A percentile compares a stretch with the other conserved stretches of the same genome.
phyloP scores from a whole-genome alignment of 2,888 invertebrate genomes.

The Zygogramma bicolorata region DNA sequence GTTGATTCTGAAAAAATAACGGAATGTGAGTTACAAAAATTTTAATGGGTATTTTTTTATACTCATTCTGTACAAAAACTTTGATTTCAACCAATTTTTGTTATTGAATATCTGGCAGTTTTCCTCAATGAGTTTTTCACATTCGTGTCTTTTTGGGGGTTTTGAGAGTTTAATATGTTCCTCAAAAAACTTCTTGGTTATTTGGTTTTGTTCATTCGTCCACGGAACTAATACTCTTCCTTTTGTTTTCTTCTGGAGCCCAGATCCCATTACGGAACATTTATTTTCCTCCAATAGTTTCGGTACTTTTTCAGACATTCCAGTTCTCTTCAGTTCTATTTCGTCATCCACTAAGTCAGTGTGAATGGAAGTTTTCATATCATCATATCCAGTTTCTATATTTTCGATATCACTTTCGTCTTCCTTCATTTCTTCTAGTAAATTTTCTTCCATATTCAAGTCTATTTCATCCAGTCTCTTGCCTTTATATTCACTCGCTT shows the following conservation, averaged over 20 bases:
- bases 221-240: not conserved
- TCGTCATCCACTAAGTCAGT: too few species aligned
- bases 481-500: conserved; percentile 36
- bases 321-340: too few species aligned
- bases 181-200: not conserved
- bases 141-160: not conserved
- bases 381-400: not conserved
- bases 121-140: not conserved
- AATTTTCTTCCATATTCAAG: conserved; percentile 36
- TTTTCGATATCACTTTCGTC: not conserved
- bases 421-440: conserved; percentile 14
- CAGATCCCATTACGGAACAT: too few species aligned
- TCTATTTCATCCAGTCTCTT: conserved; percentile 39
- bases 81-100: not conserved
- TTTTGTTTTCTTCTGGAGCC: not conserved
- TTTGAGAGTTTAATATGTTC: not conserved
- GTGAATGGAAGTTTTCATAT: too few species aligned
- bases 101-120: not conserved
- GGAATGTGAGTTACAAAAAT: not conserved
- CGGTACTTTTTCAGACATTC: too few species aligned
- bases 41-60: not conserved
- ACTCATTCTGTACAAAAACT: not conserved
- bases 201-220: not conserved
- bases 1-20: too few species aligned
- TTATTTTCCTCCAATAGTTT: too few species aligned